These are phyloP conservation scores for Tribolium castaneum DNA, from an alignment of 1,140 invertebrate species.

Conservation along the genomic window DNA sequence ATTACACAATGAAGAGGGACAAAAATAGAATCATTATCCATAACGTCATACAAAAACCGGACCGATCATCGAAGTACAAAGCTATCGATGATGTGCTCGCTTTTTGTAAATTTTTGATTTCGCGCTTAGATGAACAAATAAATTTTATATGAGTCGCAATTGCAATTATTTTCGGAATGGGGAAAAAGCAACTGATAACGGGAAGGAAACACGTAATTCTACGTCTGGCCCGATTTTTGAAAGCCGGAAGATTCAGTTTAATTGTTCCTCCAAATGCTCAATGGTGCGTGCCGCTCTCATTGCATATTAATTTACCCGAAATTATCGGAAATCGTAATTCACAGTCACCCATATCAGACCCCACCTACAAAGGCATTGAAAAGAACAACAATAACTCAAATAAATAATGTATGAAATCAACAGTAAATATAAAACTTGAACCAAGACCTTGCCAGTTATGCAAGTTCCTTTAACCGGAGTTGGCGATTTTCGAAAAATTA, in stretches of 20 bases:
- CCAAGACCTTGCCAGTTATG: not conserved
- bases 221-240: not conserved
- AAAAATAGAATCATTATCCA: constrained; percentile 1
- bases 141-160: not conserved
- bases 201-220: not conserved
- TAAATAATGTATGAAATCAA: not conserved
- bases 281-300: not conserved
- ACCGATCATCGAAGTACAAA: not conserved
- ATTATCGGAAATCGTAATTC: not conserved
- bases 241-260: constrained; percentile 1
- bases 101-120: constrained; percentile 33
- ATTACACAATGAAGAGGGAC: not conserved
- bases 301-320: not conserved
- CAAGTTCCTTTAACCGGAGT: too few species aligned
- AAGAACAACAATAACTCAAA: not conserved
- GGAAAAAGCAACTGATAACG: not conserved
- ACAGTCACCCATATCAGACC: not conserved
- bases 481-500: too few species aligned
- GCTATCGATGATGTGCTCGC: not conserved
- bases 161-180: not conserved
- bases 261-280: not conserved
- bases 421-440: not conserved
- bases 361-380: not conserved
- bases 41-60: not conserved
- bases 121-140: constrained; percentile 13